Conservation (phyloP, 1,140 invertebrate species). For the Papilio machaon region DNA sequence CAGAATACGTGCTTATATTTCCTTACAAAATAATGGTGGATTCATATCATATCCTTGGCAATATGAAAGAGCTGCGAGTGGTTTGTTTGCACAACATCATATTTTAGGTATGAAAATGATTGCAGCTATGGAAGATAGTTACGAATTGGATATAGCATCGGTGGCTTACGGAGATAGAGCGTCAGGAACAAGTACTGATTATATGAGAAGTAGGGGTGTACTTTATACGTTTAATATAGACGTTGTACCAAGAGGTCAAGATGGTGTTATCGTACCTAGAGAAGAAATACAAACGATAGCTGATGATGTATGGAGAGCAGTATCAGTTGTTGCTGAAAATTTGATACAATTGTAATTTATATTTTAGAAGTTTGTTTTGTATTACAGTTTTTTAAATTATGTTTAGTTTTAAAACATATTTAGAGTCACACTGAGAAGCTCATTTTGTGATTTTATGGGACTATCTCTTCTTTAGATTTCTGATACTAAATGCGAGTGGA, state of each 20-base stretch:
- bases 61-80: slow-evolving; percentile 68
- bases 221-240: slow-evolving; percentile 64
- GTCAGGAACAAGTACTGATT: slow-evolving; percentile 68
- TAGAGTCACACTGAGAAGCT: background rate
- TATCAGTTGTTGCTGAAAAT: slow-evolving; percentile 52
- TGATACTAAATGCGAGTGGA: too few species aligned
- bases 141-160: slow-evolving; percentile 55
- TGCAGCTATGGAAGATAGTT: slow-evolving; percentile 50
- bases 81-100: slow-evolving; percentile 66
- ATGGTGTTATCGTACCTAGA: slow-evolving; percentile 59
- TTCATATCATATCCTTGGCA: slow-evolving; percentile 69
- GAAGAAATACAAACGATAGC: slow-evolving; percentile 55
- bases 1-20: slow-evolving; percentile 58
- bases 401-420: background rate
- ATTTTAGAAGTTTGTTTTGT: background rate
- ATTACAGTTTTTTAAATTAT: too few species aligned
- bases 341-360: slow-evolving; percentile 36
- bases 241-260: slow-evolving; percentile 49
- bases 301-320: slow-evolving; percentile 63
- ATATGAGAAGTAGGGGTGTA: slow-evolving; percentile 52
- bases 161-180: slow-evolving; percentile 56
- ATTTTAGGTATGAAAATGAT: slow-evolving; percentile 59
- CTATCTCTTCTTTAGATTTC: too few species aligned
- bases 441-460: too few species aligned
- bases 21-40: slow-evolving; percentile 65